Conservation (phyloP, 1,140 invertebrate genomes). For the Hylaeus anthracinus region DNA sequence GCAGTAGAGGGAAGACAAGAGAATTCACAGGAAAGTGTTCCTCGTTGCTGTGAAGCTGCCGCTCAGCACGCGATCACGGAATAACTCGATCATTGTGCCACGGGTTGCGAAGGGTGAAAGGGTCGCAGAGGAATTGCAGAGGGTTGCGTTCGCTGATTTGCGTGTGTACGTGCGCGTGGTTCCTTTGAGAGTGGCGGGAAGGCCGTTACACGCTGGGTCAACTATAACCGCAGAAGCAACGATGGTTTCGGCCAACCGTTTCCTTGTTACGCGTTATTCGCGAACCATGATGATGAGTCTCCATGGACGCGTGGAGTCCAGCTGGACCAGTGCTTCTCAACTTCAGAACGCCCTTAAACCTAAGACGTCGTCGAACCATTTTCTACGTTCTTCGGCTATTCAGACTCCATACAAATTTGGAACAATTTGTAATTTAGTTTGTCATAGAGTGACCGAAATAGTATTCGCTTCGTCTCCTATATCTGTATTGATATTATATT, state of each 20-base stretch:
- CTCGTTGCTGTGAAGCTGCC: not conserved
- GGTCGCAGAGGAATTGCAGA: not conserved
- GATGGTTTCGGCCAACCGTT: constrained; percentile 25
- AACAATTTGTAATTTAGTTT: no score
- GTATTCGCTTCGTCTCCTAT: no score
- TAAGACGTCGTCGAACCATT: no score
- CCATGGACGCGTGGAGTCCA: constrained; percentile 6
- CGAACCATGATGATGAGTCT: constrained; percentile 9
- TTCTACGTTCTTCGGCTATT: no score
- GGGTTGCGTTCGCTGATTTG: not conserved
- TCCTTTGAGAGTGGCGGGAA: constrained; percentile 19
- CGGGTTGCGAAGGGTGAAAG: not conserved
- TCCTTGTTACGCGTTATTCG: constrained; percentile 1
- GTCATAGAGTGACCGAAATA: no score
- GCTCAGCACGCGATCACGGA: constrained; percentile 9
- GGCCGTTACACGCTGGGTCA: not conserved
- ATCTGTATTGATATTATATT: no score
- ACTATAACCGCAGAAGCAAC: constrained; percentile 33
- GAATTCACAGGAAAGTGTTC: not conserved
- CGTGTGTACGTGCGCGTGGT: not conserved
- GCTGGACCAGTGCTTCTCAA: not conserved
- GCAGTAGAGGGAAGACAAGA: not conserved
- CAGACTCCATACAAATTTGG: no score
- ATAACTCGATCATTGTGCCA: constrained; percentile 48
- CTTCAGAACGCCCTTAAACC: not conserved